Evolutionary conservation across 2,113 vertebrate species (phyloP).

Genomic region (Centropus unirufus): DNA sequence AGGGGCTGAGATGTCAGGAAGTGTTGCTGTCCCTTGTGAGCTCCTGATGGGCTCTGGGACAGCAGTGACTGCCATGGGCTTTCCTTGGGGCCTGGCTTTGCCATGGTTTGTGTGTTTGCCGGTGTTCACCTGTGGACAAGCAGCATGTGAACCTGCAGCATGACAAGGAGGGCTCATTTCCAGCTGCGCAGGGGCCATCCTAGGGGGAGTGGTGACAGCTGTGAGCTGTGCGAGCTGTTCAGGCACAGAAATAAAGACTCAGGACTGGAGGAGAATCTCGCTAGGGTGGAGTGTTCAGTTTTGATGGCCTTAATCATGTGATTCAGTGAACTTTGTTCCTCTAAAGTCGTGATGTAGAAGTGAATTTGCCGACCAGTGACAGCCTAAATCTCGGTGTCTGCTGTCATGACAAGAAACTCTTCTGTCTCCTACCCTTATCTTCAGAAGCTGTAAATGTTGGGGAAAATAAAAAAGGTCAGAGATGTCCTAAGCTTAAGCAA

Average conservation of each 20-base stretch:
- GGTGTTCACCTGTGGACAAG: background rate
- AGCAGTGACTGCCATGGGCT: background rate
- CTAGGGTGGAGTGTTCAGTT: background rate
- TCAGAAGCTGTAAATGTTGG: background rate
- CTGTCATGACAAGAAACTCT: background rate
- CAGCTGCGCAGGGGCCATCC: background rate
- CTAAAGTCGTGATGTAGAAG: background rate
- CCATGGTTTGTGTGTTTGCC: background rate
- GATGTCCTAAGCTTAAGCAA: background rate
- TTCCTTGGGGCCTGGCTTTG: background rate
- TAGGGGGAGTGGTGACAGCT: background rate
- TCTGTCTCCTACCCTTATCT: background rate
- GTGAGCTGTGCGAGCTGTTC: background rate
- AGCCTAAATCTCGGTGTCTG: background rate
- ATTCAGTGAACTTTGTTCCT: background rate
- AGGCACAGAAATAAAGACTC: background rate
- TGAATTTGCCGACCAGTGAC: background rate
- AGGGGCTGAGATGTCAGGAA: background rate
- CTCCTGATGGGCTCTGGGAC: background rate
- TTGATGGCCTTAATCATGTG: background rate
- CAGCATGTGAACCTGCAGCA: accelerated
- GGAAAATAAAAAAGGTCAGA: background rate
- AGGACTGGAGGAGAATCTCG: background rate
- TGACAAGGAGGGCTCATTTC: background rate
- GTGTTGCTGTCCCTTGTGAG: background rate